Percentiles rank a stretch among this genome's conserved stretches.
phyloP scores from a whole-genome alignment of 2,113 vertebrate genomes.

The Penelope pileata region DNA sequence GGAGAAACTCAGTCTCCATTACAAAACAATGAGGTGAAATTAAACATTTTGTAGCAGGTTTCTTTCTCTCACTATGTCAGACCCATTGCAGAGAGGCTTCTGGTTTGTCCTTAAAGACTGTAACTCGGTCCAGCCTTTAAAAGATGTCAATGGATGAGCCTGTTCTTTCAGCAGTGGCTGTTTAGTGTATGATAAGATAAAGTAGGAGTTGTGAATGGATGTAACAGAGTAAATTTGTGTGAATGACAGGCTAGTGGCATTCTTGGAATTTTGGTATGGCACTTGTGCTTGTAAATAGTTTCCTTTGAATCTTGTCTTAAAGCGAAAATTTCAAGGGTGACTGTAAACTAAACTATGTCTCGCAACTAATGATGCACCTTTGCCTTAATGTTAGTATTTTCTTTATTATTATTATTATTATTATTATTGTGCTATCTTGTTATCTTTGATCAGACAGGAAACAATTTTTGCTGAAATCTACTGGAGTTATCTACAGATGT shows the following conservation, averaged over 20 bases:
- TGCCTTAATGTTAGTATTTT: not conserved
- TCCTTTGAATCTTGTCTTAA: not conserved
- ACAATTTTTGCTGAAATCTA: not conserved
- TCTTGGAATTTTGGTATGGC: not conserved
- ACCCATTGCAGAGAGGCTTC: not conserved
- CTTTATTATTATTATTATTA: too few relatives aligned
- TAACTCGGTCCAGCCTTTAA: not conserved
- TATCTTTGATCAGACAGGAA: not conserved
- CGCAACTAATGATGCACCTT: not conserved
- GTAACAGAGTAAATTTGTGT: not conserved
- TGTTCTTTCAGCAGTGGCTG: not conserved
- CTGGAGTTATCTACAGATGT: not conserved
- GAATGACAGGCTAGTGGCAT: too few relatives aligned
- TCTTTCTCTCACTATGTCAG: not conserved
- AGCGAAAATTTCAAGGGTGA: not conserved
- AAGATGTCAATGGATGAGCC: accelerated
- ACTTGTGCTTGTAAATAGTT: not conserved
- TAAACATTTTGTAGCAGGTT: not conserved
- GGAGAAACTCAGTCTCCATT: not conserved
- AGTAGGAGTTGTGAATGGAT: not conserved
- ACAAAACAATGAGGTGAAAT: not conserved
- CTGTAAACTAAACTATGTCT: not conserved
- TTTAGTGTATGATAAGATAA: not conserved
- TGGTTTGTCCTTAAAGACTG: not conserved
- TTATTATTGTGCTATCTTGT: too few relatives aligned